Conservation (phyloP, 2,797 vertebrate species). For the Argya squamiceps region DNA sequence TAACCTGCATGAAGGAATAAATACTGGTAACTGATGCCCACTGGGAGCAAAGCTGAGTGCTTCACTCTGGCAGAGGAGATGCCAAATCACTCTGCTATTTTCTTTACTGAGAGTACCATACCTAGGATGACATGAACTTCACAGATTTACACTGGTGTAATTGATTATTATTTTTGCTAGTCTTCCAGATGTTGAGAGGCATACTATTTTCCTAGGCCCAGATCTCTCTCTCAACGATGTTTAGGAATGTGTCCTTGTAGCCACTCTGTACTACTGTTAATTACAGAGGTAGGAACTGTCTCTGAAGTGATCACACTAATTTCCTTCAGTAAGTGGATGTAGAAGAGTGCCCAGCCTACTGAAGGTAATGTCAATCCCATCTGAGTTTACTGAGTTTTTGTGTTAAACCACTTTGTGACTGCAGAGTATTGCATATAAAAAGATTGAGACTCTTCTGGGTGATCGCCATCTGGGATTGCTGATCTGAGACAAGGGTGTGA, state of each 20-base stretch:
- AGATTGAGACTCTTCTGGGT: conserved; percentile 29
- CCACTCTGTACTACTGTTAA: background rate
- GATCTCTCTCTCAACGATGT: background rate
- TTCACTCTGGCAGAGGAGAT: background rate
- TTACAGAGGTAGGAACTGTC: background rate
- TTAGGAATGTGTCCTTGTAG: background rate
- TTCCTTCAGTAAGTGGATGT: background rate
- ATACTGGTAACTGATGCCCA: background rate
- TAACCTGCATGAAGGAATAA: background rate
- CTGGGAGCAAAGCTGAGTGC: background rate
- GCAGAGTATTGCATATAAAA: conserved; percentile 29
- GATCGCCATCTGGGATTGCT: conserved; percentile 43
- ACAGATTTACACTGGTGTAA: background rate
- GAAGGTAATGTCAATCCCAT: conserved; percentile 7
- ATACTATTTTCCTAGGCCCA: background rate
- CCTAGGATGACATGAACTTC: background rate
- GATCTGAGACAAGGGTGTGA: conserved; percentile 40
- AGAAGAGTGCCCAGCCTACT: background rate
- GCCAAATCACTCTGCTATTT: background rate
- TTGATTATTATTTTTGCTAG: background rate
- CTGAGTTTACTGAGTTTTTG: conserved; percentile 7
- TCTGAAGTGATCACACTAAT: background rate
- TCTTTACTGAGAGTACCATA: background rate
- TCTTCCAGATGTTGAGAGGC: background rate
- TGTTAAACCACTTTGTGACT: background rate